Conservation (phyloP, 2,888 invertebrate genomes). For the Sesia bembeciformis region DNA sequence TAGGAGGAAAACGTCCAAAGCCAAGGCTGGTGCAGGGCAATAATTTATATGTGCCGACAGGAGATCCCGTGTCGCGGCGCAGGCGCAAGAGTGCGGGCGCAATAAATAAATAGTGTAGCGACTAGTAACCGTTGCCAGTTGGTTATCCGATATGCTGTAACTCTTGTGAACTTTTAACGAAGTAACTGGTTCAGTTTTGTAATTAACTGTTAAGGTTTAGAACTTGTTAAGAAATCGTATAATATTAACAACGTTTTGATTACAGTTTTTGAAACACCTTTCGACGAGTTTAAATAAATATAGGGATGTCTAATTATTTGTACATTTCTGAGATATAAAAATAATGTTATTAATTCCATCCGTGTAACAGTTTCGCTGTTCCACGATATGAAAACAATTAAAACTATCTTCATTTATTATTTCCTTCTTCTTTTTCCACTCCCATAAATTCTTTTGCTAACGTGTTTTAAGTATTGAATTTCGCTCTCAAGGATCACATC, state of each 20-base stretch:
- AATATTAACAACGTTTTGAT: too few species aligned
- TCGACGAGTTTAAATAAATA: too few species aligned
- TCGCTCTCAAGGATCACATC: conserved; percentile 8
- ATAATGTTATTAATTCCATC: too few species aligned
- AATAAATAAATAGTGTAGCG: conserved; percentile 49
- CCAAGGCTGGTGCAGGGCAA: conserved; percentile 28
- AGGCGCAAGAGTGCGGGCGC: conserved; percentile 23
- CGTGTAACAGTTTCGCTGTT: too few species aligned
- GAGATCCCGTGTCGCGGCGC: conserved; percentile 45
- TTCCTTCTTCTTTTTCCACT: too few species aligned
- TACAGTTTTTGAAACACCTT: too few species aligned
- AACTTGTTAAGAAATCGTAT: not conserved
- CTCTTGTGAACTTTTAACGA: conserved; percentile 35
- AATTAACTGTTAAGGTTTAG: not conserved
- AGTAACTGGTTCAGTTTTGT: conserved; percentile 11
- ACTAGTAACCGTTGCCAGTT: conserved; percentile 20
- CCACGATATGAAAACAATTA: too few species aligned
- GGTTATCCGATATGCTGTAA: conserved; percentile 47
- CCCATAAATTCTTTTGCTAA: too few species aligned
- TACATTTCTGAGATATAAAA: too few species aligned
- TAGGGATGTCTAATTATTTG: too few species aligned
- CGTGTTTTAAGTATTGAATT: too few species aligned
- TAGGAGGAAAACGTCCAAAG: conserved; percentile 6
- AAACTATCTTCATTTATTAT: too few species aligned
- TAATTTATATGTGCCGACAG: conserved; percentile 49